phyloP scores from a whole-genome alignment of 2,113 vertebrate species.

The Burhinus bistriatus region DNA sequence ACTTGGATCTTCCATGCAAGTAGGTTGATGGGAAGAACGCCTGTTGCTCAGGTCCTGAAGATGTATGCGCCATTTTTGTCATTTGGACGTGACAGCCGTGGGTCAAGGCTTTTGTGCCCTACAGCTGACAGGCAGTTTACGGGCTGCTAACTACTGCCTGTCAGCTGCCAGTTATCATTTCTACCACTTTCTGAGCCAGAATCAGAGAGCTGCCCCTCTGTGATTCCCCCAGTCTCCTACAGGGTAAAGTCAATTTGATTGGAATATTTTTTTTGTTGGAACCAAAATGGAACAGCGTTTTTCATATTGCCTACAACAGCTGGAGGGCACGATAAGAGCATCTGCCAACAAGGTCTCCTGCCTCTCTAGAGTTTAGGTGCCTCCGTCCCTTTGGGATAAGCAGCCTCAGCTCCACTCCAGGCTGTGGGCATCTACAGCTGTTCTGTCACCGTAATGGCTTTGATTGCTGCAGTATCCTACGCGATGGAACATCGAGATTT shows the following conservation, averaged over 20 bases:
- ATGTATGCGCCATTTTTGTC: neutral
- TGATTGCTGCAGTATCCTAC: too few relatives aligned
- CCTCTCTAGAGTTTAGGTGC: neutral
- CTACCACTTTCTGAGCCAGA: neutral
- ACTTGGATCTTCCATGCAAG: neutral
- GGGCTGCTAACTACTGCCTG: neutral
- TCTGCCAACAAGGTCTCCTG: neutral
- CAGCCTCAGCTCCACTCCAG: neutral
- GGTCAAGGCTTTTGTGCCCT: neutral
- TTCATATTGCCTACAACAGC: neutral
- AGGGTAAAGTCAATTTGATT: neutral
- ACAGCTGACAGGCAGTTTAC: neutral
- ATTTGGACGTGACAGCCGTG: neutral
- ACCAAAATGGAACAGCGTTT: neutral
- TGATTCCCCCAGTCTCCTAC: too few relatives aligned
- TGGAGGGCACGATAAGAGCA: accelerated
- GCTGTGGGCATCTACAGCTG: too few relatives aligned
- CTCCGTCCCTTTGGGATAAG: neutral
- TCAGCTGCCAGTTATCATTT: neutral
- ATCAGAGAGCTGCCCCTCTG: neutral
- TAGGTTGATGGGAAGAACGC: neutral
- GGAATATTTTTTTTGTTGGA: neutral
- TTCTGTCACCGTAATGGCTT: too few relatives aligned
- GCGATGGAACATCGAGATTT: too few relatives aligned
- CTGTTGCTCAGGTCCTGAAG: too few relatives aligned